These are phyloP conservation scores for Spheniscus humboldti DNA, from an alignment of 2,797 vertebrate genomes.

Conservation along the genomic window DNA sequence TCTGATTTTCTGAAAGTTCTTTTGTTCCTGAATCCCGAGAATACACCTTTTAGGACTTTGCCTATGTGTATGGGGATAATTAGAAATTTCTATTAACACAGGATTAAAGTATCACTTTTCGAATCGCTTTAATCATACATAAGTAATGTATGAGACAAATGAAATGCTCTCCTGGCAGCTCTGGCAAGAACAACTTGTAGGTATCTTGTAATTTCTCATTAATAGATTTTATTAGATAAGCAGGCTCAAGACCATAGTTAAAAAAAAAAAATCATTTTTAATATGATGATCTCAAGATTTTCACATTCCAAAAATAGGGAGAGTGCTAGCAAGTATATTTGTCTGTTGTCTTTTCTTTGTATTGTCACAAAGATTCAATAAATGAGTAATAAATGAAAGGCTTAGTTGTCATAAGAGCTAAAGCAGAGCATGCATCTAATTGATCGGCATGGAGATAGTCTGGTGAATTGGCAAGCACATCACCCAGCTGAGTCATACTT, in stretches of 20 bases:
- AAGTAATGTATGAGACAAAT: not conserved
- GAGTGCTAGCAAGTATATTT: not conserved
- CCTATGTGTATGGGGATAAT: not conserved
- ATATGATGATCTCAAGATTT: not conserved
- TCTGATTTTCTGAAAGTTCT: conserved; percentile 26
- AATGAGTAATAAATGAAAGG: not conserved
- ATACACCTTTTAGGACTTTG: not conserved
- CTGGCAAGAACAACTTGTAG: not conserved
- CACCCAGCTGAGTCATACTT: not conserved
- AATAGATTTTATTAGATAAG: not conserved
- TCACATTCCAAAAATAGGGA: not conserved
- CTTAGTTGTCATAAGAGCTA: not conserved
- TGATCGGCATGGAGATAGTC: not conserved
- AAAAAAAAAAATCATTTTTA: not conserved
- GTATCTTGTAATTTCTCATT: not conserved
- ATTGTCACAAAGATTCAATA: not conserved
- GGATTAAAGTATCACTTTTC: not conserved
- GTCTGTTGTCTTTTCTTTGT: not conserved
- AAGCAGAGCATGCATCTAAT: not conserved
- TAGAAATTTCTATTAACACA: not conserved
- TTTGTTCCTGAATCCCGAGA: conserved; percentile 24
- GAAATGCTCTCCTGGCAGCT: not conserved
- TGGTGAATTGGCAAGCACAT: not conserved
- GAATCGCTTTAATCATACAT: not conserved
- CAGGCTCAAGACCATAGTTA: not conserved